Conservation (phyloP, 2,888 invertebrate species). For the Nomada goodeniana region DNA sequence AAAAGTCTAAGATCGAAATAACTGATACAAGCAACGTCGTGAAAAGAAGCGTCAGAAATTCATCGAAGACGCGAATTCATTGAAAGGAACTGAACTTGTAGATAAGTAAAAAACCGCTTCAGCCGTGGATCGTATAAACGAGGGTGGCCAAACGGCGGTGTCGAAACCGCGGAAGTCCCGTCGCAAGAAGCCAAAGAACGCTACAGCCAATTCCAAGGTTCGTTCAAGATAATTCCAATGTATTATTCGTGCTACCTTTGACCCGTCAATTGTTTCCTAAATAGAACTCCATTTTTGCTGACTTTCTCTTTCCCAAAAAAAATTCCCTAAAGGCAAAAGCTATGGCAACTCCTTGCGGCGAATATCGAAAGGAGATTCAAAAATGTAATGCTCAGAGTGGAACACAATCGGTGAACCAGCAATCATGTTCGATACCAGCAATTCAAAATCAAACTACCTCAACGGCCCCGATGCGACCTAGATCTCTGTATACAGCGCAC, state of each 20-base stretch:
- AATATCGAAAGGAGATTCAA: slow-evolving; percentile 75
- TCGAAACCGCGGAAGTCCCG: slow-evolving; percentile 77
- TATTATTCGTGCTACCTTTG: not conserved
- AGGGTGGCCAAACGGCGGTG: slow-evolving; percentile 73
- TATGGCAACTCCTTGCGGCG: slow-evolving; percentile 72
- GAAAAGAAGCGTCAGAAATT: not conserved
- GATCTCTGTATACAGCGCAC: slow-evolving; percentile 89
- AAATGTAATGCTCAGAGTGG: slow-evolving; percentile 62
- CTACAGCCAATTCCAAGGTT: slow-evolving; percentile 73
- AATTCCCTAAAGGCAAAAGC: slow-evolving; percentile 64
- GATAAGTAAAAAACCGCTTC: slow-evolving; percentile 61
- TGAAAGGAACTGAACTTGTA: slow-evolving; percentile 25
- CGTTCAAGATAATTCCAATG: not conserved
- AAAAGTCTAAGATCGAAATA: not conserved
- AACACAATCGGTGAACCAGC: slow-evolving; percentile 51
- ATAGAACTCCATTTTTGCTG: not conserved
- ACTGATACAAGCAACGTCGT: slow-evolving; percentile 39
- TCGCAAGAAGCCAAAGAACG: slow-evolving; percentile 75
- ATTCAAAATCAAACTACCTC: slow-evolving; percentile 72
- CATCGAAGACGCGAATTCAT: slow-evolving; percentile 13
- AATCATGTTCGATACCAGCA: slow-evolving; percentile 65
- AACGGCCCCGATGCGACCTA: slow-evolving; percentile 85
- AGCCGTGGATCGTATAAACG: slow-evolving; percentile 72
- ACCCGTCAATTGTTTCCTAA: slow-evolving; percentile 17
- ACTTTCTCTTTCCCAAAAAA: not conserved